Evolutionary conservation across 2,888 invertebrate species (phyloP), one percentile per base, ranked within the genome.

Genomic region (Mystacides longicornis): DNA sequence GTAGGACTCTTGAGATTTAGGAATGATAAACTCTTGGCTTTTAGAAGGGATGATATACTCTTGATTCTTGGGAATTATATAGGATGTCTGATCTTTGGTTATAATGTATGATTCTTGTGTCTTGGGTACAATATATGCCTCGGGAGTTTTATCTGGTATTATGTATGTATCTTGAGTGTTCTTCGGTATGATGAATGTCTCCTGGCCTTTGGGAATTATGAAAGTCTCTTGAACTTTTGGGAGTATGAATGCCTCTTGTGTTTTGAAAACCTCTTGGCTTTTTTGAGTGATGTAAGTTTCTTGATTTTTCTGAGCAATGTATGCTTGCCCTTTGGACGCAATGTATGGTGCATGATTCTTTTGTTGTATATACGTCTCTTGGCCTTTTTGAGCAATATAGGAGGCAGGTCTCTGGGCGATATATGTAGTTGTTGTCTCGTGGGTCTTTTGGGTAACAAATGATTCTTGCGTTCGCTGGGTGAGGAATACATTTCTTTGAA

Each of bases 301-400:
- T 27, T 54, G 54, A 23, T 23, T 45, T 21, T 54, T 54, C 14
- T 54, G 54, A 2, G 54, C 54, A 23, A 54, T 54, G 31, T 54
- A 54, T 23, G 54, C 54, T 14, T 54, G 54, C n/a, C 54, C 54
- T 27, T 54, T 54, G 9, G 54, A 49, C n/a, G 54, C 54, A 18
- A 54, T 54, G 50, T 54, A 54, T 5, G 49, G 42, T 5, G 45
- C 49, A 7, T 54, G 54, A 14, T 31, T 49, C 21, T 54, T 54
- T 23, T 54, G 54, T 7, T 49, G 49, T 33, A 54, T 54, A 22
- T 54, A 54, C 2, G 42, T 23, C n/a, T 54, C 54, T 21, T 54
- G 54, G n/a, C 43, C 43, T n/a, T 54, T 54, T 21, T 54, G 54
- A 4, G 54, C 54, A 5, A 43, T 45, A 7, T 54, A 54, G 5